phyloP scores from a whole-genome alignment of 2,888 invertebrate genomes.

The Chloromyia formosa region DNA sequence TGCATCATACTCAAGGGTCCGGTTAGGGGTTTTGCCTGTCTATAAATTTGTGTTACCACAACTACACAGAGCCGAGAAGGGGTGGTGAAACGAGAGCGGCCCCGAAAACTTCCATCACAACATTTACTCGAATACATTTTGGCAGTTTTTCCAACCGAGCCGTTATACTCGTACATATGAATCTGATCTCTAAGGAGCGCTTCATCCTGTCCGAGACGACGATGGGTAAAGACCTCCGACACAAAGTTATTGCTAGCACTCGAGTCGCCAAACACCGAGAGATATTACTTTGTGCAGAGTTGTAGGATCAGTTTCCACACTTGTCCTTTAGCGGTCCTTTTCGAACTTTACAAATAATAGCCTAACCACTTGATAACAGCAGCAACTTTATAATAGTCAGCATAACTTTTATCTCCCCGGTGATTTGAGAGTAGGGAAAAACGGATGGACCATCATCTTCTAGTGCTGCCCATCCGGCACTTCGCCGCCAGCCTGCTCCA shows the following conservation, averaged over 20 bases:
- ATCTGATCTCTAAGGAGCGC: slow-evolving; percentile 1
- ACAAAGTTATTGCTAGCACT: not conserved
- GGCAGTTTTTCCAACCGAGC: not conserved
- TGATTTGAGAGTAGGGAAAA: slow-evolving; percentile 25
- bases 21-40: not conserved
- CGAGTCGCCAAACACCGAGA: not conserved
- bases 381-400: slow-evolving; percentile 34
- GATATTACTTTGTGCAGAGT: not conserved
- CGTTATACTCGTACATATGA: not conserved
- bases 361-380: not conserved
- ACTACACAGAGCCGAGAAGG: not conserved
- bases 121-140: not conserved
- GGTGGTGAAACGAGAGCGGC: not conserved
- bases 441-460: not conserved
- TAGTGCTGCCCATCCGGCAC: no score
- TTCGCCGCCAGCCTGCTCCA: no score
- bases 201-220: slow-evolving; percentile 7
- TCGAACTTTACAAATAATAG: slow-evolving; percentile 3
- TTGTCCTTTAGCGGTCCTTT: not conserved
- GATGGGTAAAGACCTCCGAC: not conserved
- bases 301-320: not conserved
- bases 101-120: not conserved
- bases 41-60: slow-evolving; percentile 10
- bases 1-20: slow-evolving; percentile 15
- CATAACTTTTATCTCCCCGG: slow-evolving; percentile 32